A percentile compares a stretch with the other conserved stretches of the same genome.
phyloP scores from a whole-genome alignment of 1,140 invertebrate species.

The Chrysoperla carnea region DNA sequence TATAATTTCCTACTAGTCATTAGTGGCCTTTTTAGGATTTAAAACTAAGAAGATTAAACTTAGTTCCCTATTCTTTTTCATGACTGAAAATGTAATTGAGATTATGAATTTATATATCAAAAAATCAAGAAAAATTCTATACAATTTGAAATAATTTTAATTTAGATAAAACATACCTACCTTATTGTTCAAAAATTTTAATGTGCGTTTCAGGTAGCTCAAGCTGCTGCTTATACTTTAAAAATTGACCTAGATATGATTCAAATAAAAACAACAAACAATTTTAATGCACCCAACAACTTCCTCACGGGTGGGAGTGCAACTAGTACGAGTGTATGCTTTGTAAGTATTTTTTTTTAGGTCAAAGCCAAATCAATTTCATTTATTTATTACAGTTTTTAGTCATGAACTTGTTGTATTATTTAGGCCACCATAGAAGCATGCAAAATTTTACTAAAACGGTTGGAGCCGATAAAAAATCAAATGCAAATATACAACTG shows the following conservation, averaged over 20 bases:
- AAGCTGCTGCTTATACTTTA: constrained; percentile 56
- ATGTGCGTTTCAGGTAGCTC: constrained; percentile 33
- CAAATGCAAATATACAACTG: constrained; percentile 41
- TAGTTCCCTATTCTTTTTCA: too few species aligned
- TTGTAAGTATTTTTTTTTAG: constrained; percentile 24
- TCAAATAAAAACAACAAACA: constrained; percentile 45
- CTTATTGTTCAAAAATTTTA: too few species aligned
- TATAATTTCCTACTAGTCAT: too few species aligned
- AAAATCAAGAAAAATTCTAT: too few species aligned
- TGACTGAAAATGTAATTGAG: too few species aligned
- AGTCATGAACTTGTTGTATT: constrained; percentile 1
- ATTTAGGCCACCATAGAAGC: constrained; percentile 42
- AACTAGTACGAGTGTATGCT: constrained; percentile 48
- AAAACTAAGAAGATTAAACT: too few species aligned
- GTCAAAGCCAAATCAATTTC: neutral
- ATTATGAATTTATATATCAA: too few species aligned
- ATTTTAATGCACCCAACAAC: constrained; percentile 44
- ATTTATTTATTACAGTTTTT: constrained; percentile 2
- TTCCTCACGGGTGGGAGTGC: constrained; percentile 49
- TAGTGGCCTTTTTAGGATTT: too few species aligned
- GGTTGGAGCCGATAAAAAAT: constrained; percentile 40
- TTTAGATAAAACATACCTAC: too few species aligned
- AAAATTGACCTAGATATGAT: constrained; percentile 53
- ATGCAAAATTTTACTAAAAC: constrained; percentile 40
- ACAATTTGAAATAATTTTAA: too few species aligned